Evolutionary conservation across 2,113 vertebrate genomes (phyloP).

Genomic region (Istiophorus platypterus): DNA sequence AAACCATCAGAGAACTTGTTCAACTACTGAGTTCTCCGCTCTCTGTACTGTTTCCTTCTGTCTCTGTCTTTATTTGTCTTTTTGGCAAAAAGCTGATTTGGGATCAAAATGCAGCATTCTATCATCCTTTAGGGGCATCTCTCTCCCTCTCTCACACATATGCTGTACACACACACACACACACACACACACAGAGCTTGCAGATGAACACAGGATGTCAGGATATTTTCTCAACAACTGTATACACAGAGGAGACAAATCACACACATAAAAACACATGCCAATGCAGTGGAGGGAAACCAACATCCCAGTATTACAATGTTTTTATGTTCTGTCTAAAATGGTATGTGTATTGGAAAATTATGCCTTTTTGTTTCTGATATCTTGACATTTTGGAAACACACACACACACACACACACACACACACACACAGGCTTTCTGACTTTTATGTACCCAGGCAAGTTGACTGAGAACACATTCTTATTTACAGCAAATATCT

Average conservation of each 20-base stretch:
- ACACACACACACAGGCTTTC: constrained; percentile 5
- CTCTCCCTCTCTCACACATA: constrained; percentile 4
- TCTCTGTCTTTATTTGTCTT: constrained; percentile 7
- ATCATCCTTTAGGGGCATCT: constrained; percentile 34
- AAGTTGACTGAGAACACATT: constrained; percentile 58
- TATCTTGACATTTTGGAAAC: no score
- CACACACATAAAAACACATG: neutral
- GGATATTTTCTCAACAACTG: constrained; percentile 26
- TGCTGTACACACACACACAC: neutral
- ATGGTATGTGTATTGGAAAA: neutral
- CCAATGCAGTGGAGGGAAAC: constrained; percentile 9
- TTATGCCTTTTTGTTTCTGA: neutral
- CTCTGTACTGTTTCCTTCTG: neutral
- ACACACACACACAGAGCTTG: no score
- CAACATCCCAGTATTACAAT: neutral
- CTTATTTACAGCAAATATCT: constrained; percentile 61
- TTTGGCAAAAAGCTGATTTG: constrained; percentile 21
- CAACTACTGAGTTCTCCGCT: neutral
- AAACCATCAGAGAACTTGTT: constrained; percentile 5
- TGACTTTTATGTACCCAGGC: constrained; percentile 52
- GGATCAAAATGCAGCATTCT: constrained; percentile 33
- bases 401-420: neutral
- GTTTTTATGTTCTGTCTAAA: neutral
- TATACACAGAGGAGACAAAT: constrained; percentile 24
- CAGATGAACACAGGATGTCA: constrained; percentile 37